phyloP scores from a whole-genome alignment of 2,797 vertebrate genomes.

The Apogon hyalosoma region DNA sequence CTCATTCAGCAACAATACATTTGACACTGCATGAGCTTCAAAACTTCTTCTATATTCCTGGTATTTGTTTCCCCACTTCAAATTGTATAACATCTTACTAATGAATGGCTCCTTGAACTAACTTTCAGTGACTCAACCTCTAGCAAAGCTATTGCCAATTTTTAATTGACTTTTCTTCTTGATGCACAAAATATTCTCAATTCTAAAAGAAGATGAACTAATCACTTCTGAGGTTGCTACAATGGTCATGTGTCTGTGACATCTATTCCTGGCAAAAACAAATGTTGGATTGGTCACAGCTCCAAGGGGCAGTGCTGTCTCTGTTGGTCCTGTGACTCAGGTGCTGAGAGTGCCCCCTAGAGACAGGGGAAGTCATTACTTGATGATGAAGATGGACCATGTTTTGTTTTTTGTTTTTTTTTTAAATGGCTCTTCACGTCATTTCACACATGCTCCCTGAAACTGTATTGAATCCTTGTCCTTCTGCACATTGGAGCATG shows the following conservation, averaged over 20 bases:
- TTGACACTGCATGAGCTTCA: background rate
- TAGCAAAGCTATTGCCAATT: constrained; percentile 41
- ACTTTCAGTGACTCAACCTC: constrained; percentile 8
- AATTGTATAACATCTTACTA: background rate
- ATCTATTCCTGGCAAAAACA: constrained; percentile 76
- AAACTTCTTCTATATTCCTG: background rate
- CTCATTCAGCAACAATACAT: background rate
- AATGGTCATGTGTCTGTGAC: constrained; percentile 70
- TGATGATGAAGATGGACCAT: constrained; percentile 29
- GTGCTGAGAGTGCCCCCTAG: constrained; percentile 76
- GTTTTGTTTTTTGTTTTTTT: constrained; percentile 9
- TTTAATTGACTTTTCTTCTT: constrained; percentile 51
- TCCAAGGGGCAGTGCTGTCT: constrained; percentile 40
- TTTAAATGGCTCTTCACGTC: constrained; percentile 35
- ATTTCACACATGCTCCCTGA: constrained; percentile 60
- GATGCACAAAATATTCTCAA: constrained; percentile 45
- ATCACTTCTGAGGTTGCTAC: constrained; percentile 71
- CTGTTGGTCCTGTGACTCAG: constrained; percentile 65
- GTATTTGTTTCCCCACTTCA: background rate
- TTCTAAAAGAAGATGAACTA: constrained; percentile 45
- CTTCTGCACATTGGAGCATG: constrained; percentile 64
- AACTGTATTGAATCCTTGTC: constrained; percentile 61
- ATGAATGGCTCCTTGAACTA: constrained; percentile 9
- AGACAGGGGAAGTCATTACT: constrained; percentile 72
- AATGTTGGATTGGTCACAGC: constrained; percentile 66